phyloP scores from a whole-genome alignment of 30 jellyfish, hydroid and myxozoan species.

The Mastigias papua region DNA sequence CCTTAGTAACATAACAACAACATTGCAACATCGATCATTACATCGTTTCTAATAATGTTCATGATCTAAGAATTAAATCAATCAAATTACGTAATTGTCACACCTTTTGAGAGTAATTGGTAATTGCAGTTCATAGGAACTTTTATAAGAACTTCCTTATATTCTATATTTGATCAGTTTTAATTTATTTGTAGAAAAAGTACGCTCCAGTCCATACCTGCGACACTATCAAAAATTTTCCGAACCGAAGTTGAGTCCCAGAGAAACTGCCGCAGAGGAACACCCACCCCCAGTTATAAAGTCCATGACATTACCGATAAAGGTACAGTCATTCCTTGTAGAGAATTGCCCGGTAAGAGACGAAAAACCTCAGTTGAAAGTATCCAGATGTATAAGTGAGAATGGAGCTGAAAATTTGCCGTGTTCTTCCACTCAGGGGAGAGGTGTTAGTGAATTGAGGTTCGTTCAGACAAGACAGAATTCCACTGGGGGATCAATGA shows the following conservation, averaged over 20 bases:
- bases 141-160: too few relatives aligned
- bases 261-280: not conserved
- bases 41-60: too few relatives aligned
- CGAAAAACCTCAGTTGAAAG: not conserved
- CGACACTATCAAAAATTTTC: constrained; percentile 29
- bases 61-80: too few relatives aligned
- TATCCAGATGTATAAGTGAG: not conserved
- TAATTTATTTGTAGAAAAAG: constrained; percentile 16
- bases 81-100: too few relatives aligned
- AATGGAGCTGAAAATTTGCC: not conserved
- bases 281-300: not conserved
- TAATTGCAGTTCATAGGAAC: too few relatives aligned
- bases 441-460: not conserved
- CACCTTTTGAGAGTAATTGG: too few relatives aligned
- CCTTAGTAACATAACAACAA: too few relatives aligned
- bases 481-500: not conserved
- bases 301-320: not conserved
- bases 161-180: not conserved
- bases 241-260: not conserved
- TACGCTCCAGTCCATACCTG: constrained; percentile 36
- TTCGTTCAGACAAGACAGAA: not conserved
- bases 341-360: not conserved
- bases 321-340: not conserved
- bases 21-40: too few relatives aligned
- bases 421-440: not conserved